Base-by-base conservation (phyloP, 1,140 invertebrate species). In the Dinothrombium tinctorium region DNA sequence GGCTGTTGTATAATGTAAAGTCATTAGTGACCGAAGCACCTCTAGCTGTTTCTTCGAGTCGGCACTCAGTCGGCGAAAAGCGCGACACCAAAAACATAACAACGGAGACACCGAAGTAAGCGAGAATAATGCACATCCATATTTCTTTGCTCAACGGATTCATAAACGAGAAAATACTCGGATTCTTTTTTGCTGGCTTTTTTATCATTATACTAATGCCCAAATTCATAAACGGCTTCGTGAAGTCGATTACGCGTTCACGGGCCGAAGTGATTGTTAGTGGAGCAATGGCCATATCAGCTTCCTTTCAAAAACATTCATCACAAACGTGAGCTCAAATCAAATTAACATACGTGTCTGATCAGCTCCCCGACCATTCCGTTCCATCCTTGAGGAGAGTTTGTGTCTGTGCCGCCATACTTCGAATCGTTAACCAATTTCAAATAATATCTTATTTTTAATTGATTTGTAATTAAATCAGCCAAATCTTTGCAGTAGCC, bases 281-380 rank as follows among this genome's bases (percentile, higher is more conserved):
- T 1, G 65, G 63, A 7, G 67, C 66, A 4, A 69, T 63, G 0
- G 63, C 62, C 33, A 68, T 51, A 51, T 69, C 65, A 1, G 63
- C 67, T 51, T 59, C 56, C 63, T 66, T 64, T 45, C 7, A 8
- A 28, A n/a, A n/a, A n/a, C 11, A 15, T n/a, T n/a, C 12, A 22
- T 24, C 4, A 42, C 9, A 5, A 19, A 42, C 8, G 14, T 20
- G 23, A 9, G 23, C 8, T 5, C 36, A 37, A 37, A 19, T 28
- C 32, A 25, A 37, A 4, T 22, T 32, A 1, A 56, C 67, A 72
- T 68, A 89, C 87, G 70, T 80, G 73, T 53, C 81, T 69, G n/a
- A 95, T 72, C 33, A 96, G 66, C 62, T 95, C 86, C 29, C 84
- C 82, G 23, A 96, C 77, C 72, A 96, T 82, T 26, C 90, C 92